Percentiles rank a stretch among this genome's conserved stretches.
These are phyloP conservation scores for Synaphobranchus kaupii DNA, from an alignment of 2,797 vertebrate genomes.

Conservation along the genomic window DNA sequence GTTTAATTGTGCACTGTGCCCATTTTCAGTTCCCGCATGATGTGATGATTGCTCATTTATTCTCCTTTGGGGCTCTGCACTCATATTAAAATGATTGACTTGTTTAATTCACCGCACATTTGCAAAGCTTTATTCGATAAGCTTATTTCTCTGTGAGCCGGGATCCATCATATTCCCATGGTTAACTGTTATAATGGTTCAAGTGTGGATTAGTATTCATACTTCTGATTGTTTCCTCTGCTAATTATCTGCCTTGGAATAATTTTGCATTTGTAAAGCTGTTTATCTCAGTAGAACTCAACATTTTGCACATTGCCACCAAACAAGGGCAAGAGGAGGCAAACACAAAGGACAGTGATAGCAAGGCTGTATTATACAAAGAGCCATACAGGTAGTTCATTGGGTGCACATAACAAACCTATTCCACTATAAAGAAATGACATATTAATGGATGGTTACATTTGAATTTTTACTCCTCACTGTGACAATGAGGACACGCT, in stretches of 20 bases:
- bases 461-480: not conserved
- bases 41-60: constrained; percentile 80
- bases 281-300: constrained; percentile 71
- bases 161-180: constrained; percentile 63
- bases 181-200: constrained; percentile 71
- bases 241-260: constrained; percentile 74
- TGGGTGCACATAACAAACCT: not conserved
- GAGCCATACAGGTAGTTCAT: constrained; percentile 47
- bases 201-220: constrained; percentile 71
- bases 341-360: constrained; percentile 59
- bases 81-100: constrained; percentile 82
- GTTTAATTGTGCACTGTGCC: constrained; percentile 79
- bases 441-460: not conserved
- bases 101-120: constrained; percentile 80
- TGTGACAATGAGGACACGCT: not conserved
- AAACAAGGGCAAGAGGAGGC: constrained; percentile 69
- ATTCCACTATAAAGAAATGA: not conserved
- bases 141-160: constrained; percentile 70
- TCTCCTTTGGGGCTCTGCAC: constrained; percentile 74
- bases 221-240: constrained; percentile 67
- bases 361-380: constrained; percentile 46
- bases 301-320: constrained; percentile 70
- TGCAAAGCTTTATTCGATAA: constrained; percentile 78
- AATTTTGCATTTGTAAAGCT: constrained; percentile 68
- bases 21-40: constrained; percentile 78